These are phyloP conservation scores for Thera britannica DNA, from an alignment of 2,888 invertebrate genomes.

Conservation along the genomic window DNA sequence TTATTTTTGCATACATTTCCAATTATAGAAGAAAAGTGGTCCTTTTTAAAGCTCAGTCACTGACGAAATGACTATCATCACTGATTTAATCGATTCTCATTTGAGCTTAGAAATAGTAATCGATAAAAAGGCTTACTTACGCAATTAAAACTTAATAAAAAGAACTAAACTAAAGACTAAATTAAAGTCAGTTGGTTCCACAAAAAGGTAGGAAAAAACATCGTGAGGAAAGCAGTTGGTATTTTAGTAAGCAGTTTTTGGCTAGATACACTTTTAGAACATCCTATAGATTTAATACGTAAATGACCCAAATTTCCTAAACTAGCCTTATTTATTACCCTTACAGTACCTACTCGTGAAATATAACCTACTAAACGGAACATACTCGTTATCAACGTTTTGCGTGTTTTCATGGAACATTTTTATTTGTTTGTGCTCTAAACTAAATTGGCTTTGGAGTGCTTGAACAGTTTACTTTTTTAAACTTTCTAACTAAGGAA, in stretches of 20 bases:
- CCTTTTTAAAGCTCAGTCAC: slow-evolving; percentile 3
- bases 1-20: not conserved
- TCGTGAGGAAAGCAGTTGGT: too few relatives aligned
- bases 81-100: not conserved
- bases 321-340: slow-evolving; percentile 71
- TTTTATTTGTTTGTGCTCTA: slow-evolving; percentile 41
- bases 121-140: not conserved
- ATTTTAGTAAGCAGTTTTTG: too few relatives aligned
- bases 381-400: slow-evolving; percentile 61
- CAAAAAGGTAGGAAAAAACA: too few relatives aligned
- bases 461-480: not conserved
- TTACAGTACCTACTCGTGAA: slow-evolving; percentile 51
- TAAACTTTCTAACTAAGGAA: not conserved
- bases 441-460: slow-evolving; percentile 26
- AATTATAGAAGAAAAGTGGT: slow-evolving; percentile 8
- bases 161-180: too few relatives aligned
- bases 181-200: too few relatives aligned
- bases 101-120: slow-evolving; percentile 2
- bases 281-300: slow-evolving; percentile 20
- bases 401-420: slow-evolving; percentile 45
- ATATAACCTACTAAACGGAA: slow-evolving; percentile 68
- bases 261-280: not conserved
- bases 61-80: slow-evolving; percentile 8
- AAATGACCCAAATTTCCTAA: slow-evolving; percentile 63
- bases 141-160: too few relatives aligned